Evolutionary conservation across 1,140 invertebrate genomes (phyloP).

Genomic region (Drosophila bifasciata): DNA sequence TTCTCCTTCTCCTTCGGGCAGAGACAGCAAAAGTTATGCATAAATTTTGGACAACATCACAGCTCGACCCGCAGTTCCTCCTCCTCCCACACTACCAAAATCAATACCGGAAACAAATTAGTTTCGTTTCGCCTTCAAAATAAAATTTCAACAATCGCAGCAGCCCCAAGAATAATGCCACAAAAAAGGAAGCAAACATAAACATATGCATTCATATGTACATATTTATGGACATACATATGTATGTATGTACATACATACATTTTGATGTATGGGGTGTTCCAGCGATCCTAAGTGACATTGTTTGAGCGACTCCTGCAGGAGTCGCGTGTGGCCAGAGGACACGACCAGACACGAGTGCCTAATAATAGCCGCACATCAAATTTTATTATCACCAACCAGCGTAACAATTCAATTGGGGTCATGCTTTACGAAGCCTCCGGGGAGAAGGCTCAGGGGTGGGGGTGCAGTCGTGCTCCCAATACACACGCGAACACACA

Average conservation of each 20-base stretch:
- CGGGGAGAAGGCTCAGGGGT: slow-evolving; percentile 22
- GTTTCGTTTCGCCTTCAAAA: slow-evolving; percentile 69
- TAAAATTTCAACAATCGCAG: slow-evolving; percentile 7
- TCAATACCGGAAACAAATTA: slow-evolving; percentile 81
- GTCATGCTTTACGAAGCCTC: slow-evolving; percentile 72
- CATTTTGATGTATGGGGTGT: no score
- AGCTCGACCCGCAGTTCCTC: slow-evolving; percentile 24
- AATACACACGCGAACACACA: no score
- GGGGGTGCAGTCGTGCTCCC: no score
- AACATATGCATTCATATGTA: neutral
- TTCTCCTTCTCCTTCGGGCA: neutral
- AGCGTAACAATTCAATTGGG: slow-evolving; percentile 79
- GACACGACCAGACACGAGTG: slow-evolving; percentile 41
- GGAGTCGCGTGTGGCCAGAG: neutral
- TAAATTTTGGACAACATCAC: slow-evolving; percentile 68
- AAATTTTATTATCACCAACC: slow-evolving; percentile 73
- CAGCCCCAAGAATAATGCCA: slow-evolving; percentile 16
- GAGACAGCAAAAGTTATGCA: slow-evolving; percentile 66
- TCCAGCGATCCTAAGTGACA: slow-evolving; percentile 40
- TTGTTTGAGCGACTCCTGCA: slow-evolving; percentile 35
- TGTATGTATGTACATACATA: slow-evolving; percentile 1
- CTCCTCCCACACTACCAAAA: slow-evolving; percentile 27
- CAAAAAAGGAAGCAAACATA: slow-evolving; percentile 28
- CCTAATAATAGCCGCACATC: slow-evolving; percentile 79
- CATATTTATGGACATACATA: neutral